These are phyloP conservation scores for Erebia aethiops DNA, from an alignment of 2,888 invertebrate species.

Conservation along the genomic window DNA sequence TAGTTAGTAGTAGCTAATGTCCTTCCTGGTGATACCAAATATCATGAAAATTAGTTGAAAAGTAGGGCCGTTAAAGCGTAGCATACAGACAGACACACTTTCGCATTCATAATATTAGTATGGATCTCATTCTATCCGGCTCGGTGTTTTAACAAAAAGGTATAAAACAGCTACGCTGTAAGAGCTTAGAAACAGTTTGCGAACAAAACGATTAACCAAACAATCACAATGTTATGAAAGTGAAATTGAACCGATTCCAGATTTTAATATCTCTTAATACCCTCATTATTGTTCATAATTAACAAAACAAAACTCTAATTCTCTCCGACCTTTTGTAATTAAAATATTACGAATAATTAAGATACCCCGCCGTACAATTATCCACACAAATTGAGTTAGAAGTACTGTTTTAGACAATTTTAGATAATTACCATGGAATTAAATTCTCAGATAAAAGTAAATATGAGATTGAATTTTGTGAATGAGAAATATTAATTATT, in stretches of 20 bases:
- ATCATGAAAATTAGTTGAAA: too few relatives aligned
- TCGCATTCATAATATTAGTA: too few relatives aligned
- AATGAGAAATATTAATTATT: neutral
- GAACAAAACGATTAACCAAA: conserved; percentile 7
- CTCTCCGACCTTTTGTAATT: conserved; percentile 41
- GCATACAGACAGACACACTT: too few relatives aligned
- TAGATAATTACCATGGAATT: conserved; percentile 19
- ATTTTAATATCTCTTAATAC: conserved; percentile 36
- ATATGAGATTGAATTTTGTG: conserved; percentile 12
- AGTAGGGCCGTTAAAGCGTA: too few relatives aligned
- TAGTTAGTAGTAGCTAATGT: too few relatives aligned
- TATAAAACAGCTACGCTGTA: neutral
- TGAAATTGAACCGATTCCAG: conserved; percentile 21
- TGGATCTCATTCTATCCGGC: too few relatives aligned
- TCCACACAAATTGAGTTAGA: conserved; percentile 28
- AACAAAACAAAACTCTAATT: conserved; percentile 38
- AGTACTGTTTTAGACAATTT: conserved; percentile 12
- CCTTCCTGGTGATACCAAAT: too few relatives aligned
- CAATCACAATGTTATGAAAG: conserved; percentile 17
- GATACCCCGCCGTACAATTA: conserved; percentile 35
- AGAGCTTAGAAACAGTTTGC: conserved; percentile 1
- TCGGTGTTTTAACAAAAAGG: neutral
- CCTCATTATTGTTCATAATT: conserved; percentile 41
- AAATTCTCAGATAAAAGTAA: conserved; percentile 14
- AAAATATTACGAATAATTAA: conserved; percentile 41